Conservation (phyloP, 1,140 invertebrate genomes). For the Pseudomyrmex cubaensis region DNA sequence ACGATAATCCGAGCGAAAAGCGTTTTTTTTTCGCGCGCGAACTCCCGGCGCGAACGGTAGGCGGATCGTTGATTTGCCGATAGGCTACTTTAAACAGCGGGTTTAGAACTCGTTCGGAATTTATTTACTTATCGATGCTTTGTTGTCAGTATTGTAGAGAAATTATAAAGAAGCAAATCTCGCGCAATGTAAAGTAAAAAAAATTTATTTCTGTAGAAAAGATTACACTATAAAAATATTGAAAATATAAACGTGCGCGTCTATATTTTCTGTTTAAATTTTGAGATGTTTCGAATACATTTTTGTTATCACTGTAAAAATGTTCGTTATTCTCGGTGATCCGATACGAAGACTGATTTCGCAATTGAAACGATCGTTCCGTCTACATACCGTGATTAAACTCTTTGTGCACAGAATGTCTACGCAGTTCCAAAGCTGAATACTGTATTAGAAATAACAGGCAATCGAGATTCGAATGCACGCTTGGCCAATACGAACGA, state of each 20-base stretch:
- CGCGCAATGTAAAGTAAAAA: neutral
- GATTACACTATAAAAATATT: neutral
- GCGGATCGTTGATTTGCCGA: neutral
- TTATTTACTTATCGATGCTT: neutral
- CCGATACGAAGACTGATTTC: neutral
- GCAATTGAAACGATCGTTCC: conserved; percentile 1
- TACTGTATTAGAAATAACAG: conserved; percentile 25
- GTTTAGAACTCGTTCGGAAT: neutral
- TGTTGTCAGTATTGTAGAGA: neutral
- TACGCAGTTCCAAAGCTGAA: neutral
- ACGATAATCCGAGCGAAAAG: conserved; percentile 44
- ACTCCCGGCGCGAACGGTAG: neutral
- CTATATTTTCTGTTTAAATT: too few relatives aligned
- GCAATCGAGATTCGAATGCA: conserved; percentile 47
- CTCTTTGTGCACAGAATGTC: too few relatives aligned
- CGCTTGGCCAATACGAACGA: conserved; percentile 27
- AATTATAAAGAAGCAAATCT: neutral
- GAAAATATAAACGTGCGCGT: neutral
- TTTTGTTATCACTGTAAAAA: too few relatives aligned
- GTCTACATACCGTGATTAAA: neutral
- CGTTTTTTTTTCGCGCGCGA: neutral
- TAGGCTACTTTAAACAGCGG: neutral
- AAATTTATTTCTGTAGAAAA: neutral
- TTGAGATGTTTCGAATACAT: too few relatives aligned
- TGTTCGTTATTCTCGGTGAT: too few relatives aligned